These are phyloP conservation scores for Anabacerthia variegaticeps DNA, from an alignment of 2,797 vertebrate species.

Conservation along the genomic window DNA sequence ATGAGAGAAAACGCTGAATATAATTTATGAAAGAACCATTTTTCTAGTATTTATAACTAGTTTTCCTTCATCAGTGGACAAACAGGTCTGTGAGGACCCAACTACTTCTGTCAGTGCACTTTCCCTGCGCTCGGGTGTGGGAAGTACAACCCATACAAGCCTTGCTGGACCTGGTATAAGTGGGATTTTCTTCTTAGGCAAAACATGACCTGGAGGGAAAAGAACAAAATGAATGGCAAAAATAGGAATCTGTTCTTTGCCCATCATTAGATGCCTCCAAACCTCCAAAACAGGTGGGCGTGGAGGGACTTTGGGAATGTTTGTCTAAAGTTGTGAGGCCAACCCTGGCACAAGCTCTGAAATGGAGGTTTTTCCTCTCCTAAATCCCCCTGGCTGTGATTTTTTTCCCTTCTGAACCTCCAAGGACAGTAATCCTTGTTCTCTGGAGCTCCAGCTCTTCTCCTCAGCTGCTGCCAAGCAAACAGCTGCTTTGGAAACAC, in stretches of 20 bases:
- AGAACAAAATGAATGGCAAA: background rate
- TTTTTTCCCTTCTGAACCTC: background rate
- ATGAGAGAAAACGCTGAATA: background rate
- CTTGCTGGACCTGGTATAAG: slow-evolving; percentile 54
- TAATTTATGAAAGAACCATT: slow-evolving; percentile 17
- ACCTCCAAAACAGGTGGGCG: background rate
- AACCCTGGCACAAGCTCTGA: background rate
- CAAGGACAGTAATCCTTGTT: background rate
- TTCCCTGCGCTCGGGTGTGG: slow-evolving; percentile 55
- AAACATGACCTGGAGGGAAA: slow-evolving; percentile 21
- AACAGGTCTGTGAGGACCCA: background rate
- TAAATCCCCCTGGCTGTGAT: background rate
- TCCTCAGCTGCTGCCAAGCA: background rate
- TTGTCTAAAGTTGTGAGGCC: background rate
- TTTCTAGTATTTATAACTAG: background rate
- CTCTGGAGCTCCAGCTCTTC: background rate
- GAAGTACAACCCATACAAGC: slow-evolving; percentile 32
- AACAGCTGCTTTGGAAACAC: background rate
- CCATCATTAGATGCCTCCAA: background rate
- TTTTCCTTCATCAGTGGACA: slow-evolving; percentile 3
- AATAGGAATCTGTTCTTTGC: background rate
- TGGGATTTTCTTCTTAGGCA: slow-evolving; percentile 49
- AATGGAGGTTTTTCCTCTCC: background rate
- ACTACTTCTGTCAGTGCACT: background rate
- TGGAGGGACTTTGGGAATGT: background rate